Evolutionary conservation across 2,888 invertebrate genomes (phyloP), one percentile per base, ranked within the genome.

Genomic region (Agriopis marginaria): DNA sequence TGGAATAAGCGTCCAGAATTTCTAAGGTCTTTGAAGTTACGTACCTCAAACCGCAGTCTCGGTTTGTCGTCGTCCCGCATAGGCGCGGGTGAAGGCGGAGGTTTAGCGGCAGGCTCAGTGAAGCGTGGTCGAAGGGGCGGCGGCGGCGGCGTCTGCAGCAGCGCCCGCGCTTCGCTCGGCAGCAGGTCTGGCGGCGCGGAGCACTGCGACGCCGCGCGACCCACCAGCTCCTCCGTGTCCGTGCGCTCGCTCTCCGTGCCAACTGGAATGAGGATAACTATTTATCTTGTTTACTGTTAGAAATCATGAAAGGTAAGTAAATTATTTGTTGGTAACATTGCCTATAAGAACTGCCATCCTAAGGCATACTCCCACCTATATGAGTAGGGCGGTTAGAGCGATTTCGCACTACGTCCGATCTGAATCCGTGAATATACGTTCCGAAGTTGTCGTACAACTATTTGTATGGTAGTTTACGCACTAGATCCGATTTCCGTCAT

Each of bases 191-290:
- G 96, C 10, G 96, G 96, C 8, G 96, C 96, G 59, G 96, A 96
- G 73, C 96, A 96, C 47, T 95, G 95, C 12, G 96, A 96, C 55
- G 95, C 94, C 53, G 96, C 95, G 54, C 96, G 91, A 56, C 96
- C 96, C 82, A 96, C 95, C 85, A 96, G 87, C 86, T 96, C 96
- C 79, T 96, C 96, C 0, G 96, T 96, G 82, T 96, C 96, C 53
- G 96, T 96, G 70, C 96, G 94, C 84, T 96, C 94, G 73, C 94
- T 95, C 86, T 96, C 96, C 75, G 95, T 95, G 59, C 95, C 92
- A 75, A 96, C 96, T 96, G 93, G 40, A 47, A 95, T 32, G 2
- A 6, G 3, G 5, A 51, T 32, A 23, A 51, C 0, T 9, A 51
- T 11, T 6, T 23, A 32, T 32, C 11, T 51, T 8, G 17, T 10